Percentiles rank a stretch among this genome's conserved stretches.
These are phyloP conservation scores for fruit fly (Drosophila melanogaster) DNA, from an alignment of 1,140 invertebrate species.

Conservation along the genomic window DNA sequence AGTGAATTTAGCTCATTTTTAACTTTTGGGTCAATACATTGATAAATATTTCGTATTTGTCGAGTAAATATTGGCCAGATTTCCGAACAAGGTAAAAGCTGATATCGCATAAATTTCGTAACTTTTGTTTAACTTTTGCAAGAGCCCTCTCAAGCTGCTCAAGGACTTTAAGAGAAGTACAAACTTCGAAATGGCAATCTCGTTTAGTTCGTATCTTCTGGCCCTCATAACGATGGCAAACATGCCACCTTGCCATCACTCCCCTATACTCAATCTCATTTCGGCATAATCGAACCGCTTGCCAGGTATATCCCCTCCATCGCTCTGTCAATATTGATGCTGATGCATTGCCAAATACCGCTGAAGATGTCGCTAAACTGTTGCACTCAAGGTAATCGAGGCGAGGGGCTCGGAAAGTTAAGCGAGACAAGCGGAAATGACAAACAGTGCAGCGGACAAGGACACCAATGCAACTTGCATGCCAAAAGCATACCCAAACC, in stretches of 20 bases:
- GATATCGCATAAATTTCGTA: not conserved
- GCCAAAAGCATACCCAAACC: slow-evolving; percentile 25
- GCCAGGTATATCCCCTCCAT: slow-evolving; percentile 7
- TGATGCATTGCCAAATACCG: slow-evolving; percentile 71
- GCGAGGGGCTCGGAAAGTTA: not conserved
- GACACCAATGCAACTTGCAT: slow-evolving; percentile 17
- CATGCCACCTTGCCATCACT: slow-evolving; percentile 3
- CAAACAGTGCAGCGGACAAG: slow-evolving; percentile 50
- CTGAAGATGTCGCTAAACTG: slow-evolving; percentile 59
- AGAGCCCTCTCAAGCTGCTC: slow-evolving; percentile 8
- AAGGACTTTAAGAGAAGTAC: slow-evolving; percentile 3
- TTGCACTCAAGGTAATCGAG: slow-evolving; percentile 37
- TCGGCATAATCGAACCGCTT: slow-evolving; percentile 59
- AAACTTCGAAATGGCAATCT: slow-evolving; percentile 12
- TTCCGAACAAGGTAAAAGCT: not conserved
- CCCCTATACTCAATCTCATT: slow-evolving; percentile 37
- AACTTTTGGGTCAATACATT: slow-evolving; percentile 20
- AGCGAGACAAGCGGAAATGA: slow-evolving; percentile 66
- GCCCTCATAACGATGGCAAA: slow-evolving; percentile 1
- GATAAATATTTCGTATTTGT: slow-evolving; percentile 27
- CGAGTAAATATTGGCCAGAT: slow-evolving; percentile 19
- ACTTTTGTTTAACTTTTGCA: slow-evolving; percentile 2
- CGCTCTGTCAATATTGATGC: slow-evolving; percentile 64
- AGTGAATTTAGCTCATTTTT: slow-evolving; percentile 39
- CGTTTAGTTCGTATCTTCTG: not conserved